Base-by-base conservation (phyloP, 2,797 vertebrate species). In the Chrosomus eos region DNA sequence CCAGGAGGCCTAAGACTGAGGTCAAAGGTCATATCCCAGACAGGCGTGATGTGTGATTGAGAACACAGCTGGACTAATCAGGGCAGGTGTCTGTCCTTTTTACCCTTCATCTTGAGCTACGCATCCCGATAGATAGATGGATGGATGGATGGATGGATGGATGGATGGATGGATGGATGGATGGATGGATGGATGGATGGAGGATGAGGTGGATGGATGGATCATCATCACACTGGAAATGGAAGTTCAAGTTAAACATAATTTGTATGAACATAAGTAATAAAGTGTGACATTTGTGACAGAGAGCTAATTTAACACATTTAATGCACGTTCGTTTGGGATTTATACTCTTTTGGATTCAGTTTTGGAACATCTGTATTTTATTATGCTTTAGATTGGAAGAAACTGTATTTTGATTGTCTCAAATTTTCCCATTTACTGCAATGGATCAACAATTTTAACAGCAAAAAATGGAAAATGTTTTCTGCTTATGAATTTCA, bases 11-110 rank as follows among this genome's bases (percentile, higher is more conserved):
- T 83, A 80, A 88, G 84, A 80, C 88, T 83, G 16, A 79, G 91
- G 91, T 93, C 86, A 93, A 81, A 92, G 92, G 93, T 93, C 92
- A 93, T 4, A 80, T 83, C 90, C 89, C 89, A 93, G 90, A 91
- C 90, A 89, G 86, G 89, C 90, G n/a, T 91, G 86, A 38, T 91
- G 86, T 88, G 87, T 91, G 89, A 95, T 93, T 92, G 89, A 91
- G 85, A 92, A 91, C 86, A 92, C 92, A 93, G 92, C 93, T 93
- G 92, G 91, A 88, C 72, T 86, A 93, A 87, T 89, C 67, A 71
- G 64, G 68, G 80, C 86, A 88, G 87, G 88, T 89, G 88, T 89
- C 45, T 83, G 70, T 23, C 55, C 40, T 21, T 84, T 60, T 55
- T 48, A 51, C n/a, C 26, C 18, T 67, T 84, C 26, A 36, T 74